A percentile compares a stretch with the other conserved stretches of the same genome.
These are phyloP conservation scores for Drosophila kambysellisi DNA, from an alignment of 2,888 invertebrate genomes.

Conservation along the genomic window DNA sequence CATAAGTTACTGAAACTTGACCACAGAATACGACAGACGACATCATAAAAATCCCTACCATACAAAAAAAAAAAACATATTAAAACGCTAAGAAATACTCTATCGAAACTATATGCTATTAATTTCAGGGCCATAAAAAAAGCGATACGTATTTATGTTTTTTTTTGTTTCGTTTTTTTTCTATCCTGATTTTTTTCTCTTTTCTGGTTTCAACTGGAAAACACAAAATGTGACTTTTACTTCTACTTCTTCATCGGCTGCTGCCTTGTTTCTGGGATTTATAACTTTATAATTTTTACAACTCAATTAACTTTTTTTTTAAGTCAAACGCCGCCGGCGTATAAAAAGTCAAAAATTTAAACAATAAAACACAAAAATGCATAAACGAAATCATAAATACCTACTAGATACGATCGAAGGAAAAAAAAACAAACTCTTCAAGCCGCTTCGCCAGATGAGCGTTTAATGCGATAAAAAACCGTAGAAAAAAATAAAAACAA, in stretches of 20 bases:
- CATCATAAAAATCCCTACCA: conserved; percentile 50
- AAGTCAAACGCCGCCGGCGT: conserved; percentile 63
- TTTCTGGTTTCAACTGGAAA: conserved; percentile 63
- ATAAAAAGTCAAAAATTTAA: conserved; percentile 48
- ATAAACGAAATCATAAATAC: conserved; percentile 80
- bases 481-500: conserved; percentile 44
- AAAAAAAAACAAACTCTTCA: conserved; percentile 23
- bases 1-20: conserved; percentile 17
- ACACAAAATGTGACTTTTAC: conserved; percentile 61
- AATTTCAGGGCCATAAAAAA: conserved; percentile 70
- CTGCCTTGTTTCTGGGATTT: conserved; percentile 33
- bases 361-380: conserved; percentile 75
- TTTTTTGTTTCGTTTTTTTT: conserved; percentile 27
- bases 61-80: conserved; percentile 12
- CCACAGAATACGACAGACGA: conserved; percentile 9
- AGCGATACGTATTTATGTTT: conserved; percentile 62
- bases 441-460: conserved; percentile 49
- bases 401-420: conserved; percentile 53
- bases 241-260: conserved; percentile 6
- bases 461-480: conserved; percentile 56
- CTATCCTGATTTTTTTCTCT: conserved; percentile 1
- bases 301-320: conserved; percentile 76
- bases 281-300: conserved; percentile 79
- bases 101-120: conserved; percentile 62
- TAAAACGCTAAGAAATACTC: conserved; percentile 50